Evolutionary conservation across 2,888 invertebrate genomes (phyloP), one percentile per base, ranked within the genome.

Genomic region (Drosophila meridiana): DNA sequence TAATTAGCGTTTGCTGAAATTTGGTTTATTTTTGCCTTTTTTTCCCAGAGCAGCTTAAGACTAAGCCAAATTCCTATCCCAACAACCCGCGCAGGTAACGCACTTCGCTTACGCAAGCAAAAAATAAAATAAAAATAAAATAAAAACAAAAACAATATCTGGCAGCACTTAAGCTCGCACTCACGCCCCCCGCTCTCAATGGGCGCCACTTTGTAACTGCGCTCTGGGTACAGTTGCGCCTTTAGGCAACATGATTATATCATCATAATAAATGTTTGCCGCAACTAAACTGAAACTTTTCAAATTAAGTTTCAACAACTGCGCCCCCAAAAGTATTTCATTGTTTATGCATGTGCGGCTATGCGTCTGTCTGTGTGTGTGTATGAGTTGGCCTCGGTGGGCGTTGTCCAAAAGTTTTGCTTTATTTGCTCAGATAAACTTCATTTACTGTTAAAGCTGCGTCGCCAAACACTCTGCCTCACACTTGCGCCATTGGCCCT

Each of bases 181-280:
- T 9, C 30, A 4, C n/a, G 2, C 30, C n/a, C 26, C 0, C 1
- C 20, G 20, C 30, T 13, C 40, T 14, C 40, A 30, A 7, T 28
- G 14, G 40, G 66, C 13, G n/a, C 43, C 53, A n/a, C 32, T 34
- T 40, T 36, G 48, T 53, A 66, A 73, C 30, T 40, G 59, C 69
- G 53, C 73, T 72, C 56, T 48, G 69, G 70, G 83, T 78, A 87
- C 77, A 87, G 84, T 84, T 80, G 88, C 65, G 78, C 60, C 80
- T 68, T 70, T 69, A 58, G 65, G 68, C 80, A 75, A 73, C 78
- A 85, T 89, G 87, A 88, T 87, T 89, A 87, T 89, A 82, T 87
- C 89, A 87, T 87, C 87, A 87, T 87, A 87, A 89, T 87, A 87
- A 87, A 87, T 89, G 89, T 80, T 82, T 83, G 70, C 68, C 78